Conservation (phyloP, 2,888 invertebrate species). For the Volucella zonaria region DNA sequence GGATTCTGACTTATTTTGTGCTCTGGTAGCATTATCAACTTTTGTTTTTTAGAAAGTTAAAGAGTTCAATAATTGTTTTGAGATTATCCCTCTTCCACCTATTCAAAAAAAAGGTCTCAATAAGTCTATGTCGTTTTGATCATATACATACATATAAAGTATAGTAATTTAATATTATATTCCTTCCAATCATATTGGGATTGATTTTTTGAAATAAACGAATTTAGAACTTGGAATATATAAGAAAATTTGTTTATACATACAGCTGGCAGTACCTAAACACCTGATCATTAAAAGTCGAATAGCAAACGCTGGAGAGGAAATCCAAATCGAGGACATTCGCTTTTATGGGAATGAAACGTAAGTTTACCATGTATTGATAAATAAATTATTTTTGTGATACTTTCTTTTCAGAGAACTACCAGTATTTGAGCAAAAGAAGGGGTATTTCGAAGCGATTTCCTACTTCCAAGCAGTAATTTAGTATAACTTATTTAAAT, state of each 20-base stretch:
- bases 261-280: slow-evolving; percentile 25
- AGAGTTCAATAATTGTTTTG: too few species aligned
- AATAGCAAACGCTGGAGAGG: slow-evolving; percentile 74
- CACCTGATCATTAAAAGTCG: slow-evolving; percentile 40
- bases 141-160: too few species aligned
- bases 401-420: slow-evolving; percentile 32
- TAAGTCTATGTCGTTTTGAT: too few species aligned
- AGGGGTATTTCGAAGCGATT: slow-evolving; percentile 31
- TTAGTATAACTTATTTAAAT: too few species aligned
- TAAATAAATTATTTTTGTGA: background rate
- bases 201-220: background rate
- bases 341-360: slow-evolving; percentile 76
- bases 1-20: too few species aligned
- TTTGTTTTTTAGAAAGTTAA: too few species aligned
- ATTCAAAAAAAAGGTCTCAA: too few species aligned
- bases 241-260: background rate
- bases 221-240: background rate
- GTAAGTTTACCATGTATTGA: slow-evolving; percentile 71
- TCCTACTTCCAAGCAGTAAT: slow-evolving; percentile 26
- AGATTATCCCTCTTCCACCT: too few species aligned
- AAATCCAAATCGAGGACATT: slow-evolving; percentile 67
- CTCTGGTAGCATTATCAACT: too few species aligned
- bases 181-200: background rate
- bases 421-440: slow-evolving; percentile 24
- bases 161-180: too few species aligned